These are phyloP conservation scores for Dendrolimus pini DNA, from an alignment of 2,888 invertebrate species.

Conservation along the genomic window DNA sequence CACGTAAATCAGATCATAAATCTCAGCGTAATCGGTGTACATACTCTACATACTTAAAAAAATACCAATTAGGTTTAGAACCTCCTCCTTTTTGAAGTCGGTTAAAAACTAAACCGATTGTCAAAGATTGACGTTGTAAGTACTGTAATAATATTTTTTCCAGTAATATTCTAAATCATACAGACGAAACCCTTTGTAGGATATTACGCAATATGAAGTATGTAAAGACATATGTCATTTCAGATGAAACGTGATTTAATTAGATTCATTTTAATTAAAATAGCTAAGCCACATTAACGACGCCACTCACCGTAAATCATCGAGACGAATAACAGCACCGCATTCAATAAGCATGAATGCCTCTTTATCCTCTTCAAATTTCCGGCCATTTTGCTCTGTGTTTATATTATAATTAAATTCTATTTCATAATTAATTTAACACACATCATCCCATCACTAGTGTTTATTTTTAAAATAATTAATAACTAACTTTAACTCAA, in stretches of 20 bases:
- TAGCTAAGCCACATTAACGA: not conserved
- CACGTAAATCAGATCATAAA: no score
- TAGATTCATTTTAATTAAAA: not conserved
- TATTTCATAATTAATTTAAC: constrained; percentile 44
- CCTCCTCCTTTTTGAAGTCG: no score
- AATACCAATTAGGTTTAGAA: no score
- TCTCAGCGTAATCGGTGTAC: no score
- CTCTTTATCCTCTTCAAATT: constrained; percentile 51
- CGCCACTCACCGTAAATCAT: constrained; percentile 65
- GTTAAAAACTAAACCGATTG: no score
- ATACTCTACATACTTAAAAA: no score
- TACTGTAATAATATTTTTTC: no score
- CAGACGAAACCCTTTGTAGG: no score
- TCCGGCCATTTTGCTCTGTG: constrained; percentile 51
- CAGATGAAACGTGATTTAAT: not conserved
- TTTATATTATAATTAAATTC: constrained; percentile 22
- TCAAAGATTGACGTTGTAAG: no score
- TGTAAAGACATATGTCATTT: not conserved
- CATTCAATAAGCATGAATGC: constrained; percentile 62
- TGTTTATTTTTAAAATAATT: constrained; percentile 9
- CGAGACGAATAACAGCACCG: constrained; percentile 53
- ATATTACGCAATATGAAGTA: no score
- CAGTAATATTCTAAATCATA: no score
- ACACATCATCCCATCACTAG: constrained; percentile 60
- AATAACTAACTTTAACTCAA: constrained; percentile 21